Evolutionary conservation across 92 coral and sea anemone genomes (phyloP).

Genomic region (Isaurus tuberculatus): DNA sequence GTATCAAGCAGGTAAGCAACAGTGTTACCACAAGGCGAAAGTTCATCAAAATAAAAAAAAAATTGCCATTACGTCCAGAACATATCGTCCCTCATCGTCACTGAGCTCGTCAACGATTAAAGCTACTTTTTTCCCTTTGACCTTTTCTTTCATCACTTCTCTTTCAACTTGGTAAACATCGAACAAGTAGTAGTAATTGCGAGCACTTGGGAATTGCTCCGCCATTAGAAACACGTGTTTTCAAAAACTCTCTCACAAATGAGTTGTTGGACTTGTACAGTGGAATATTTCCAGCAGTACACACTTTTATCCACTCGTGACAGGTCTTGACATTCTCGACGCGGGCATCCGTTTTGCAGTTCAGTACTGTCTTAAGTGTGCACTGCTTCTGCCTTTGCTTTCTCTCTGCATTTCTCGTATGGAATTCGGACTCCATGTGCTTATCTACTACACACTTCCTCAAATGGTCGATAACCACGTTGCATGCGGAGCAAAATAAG

Average conservation of each 20-base stretch:
- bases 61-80: conserved; percentile 59
- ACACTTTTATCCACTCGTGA: conserved; percentile 68
- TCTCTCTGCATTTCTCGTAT: too few species aligned
- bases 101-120: conserved; percentile 66
- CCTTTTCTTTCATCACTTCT: conserved; percentile 40
- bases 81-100: conserved; percentile 56
- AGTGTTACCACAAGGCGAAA: conserved; percentile 47
- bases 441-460: too few species aligned
- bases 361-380: too few species aligned
- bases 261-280: conserved; percentile 66
- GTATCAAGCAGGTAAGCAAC: conserved; percentile 58
- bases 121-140: conserved; percentile 53
- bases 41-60: conserved; percentile 52
- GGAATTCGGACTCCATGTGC: too few species aligned
- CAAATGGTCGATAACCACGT: too few species aligned
- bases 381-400: too few species aligned
- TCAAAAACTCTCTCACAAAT: conserved; percentile 46
- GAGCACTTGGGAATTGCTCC: conserved; percentile 63
- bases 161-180: conserved; percentile 62
- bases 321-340: too few species aligned
- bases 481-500: too few species aligned
- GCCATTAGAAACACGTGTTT: conserved; percentile 58
- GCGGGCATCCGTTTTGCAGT: too few species aligned
- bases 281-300: conserved; percentile 69
- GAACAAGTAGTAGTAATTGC: conserved; percentile 59